Evolutionary conservation across 2,888 invertebrate genomes (phyloP).

Genomic region (Eurytoma californica): DNA sequence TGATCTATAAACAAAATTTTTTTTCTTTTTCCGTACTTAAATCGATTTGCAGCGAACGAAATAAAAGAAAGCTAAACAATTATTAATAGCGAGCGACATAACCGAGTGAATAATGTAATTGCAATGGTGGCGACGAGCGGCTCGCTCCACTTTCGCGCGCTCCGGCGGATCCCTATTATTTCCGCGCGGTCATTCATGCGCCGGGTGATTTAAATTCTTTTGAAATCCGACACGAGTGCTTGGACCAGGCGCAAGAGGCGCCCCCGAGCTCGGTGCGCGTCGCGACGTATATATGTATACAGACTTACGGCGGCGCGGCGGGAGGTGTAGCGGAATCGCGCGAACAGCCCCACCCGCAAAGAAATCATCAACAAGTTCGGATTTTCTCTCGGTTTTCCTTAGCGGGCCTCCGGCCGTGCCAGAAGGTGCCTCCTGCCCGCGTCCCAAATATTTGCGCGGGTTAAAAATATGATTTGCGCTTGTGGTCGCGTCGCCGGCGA

Average conservation of each 20-base stretch:
- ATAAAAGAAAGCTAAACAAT: too few relatives aligned
- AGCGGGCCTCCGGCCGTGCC: conserved; percentile 47
- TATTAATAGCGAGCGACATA: too few relatives aligned
- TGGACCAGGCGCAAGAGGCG: conserved; percentile 32
- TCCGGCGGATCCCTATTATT: not conserved
- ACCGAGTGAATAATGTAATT: too few relatives aligned
- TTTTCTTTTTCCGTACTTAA: too few relatives aligned
- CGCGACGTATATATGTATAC: too few relatives aligned
- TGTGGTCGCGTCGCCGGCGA: not conserved
- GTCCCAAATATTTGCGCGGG: conserved; percentile 58
- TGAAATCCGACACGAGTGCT: conserved; percentile 39
- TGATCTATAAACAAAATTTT: too few relatives aligned
- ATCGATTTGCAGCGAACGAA: too few relatives aligned
- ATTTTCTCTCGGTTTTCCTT: conserved; percentile 49
- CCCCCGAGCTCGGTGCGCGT: not conserved
- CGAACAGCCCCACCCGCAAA: not conserved
- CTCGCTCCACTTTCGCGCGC: too few relatives aligned
- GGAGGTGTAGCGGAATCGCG: too few relatives aligned
- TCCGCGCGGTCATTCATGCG: conserved; percentile 24
- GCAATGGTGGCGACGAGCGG: too few relatives aligned
- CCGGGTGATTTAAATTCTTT: conserved; percentile 29
- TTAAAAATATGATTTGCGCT: conserved; percentile 58
- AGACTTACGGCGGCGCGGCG: too few relatives aligned
- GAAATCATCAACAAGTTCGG: conserved; percentile 48
- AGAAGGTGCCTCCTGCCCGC: conserved; percentile 46